A percentile compares a stretch with the other conserved stretches of the same genome.
Evolutionary conservation across 1,140 invertebrate species (phyloP).

Genomic region (Drosophila nasuta): DNA sequence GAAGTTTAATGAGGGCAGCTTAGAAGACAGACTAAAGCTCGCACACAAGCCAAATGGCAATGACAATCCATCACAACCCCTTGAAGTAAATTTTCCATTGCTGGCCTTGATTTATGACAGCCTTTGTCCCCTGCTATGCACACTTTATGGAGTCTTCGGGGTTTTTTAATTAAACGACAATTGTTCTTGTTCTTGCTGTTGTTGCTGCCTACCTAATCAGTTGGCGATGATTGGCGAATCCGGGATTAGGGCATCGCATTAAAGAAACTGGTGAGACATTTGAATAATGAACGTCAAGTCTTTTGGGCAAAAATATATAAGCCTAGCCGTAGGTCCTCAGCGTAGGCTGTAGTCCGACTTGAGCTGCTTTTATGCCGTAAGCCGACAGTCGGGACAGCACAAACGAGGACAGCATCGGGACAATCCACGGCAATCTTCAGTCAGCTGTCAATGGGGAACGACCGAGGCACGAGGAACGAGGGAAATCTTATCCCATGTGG

Average conservation of each 20-base stretch:
- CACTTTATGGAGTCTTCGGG: constrained; percentile 24
- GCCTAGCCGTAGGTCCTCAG: constrained; percentile 33
- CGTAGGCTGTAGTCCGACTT: constrained; percentile 18
- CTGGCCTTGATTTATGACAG: constrained; percentile 57
- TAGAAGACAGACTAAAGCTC: constrained; percentile 45
- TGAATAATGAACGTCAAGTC: constrained; percentile 70
- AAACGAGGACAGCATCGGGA: not conserved
- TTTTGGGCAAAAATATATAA: constrained; percentile 66
- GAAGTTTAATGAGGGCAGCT: constrained; percentile 59
- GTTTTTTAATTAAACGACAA: constrained; percentile 71
- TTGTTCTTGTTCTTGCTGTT: constrained; percentile 45
- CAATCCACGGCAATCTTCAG: constrained; percentile 20
- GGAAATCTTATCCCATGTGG: constrained; percentile 29
- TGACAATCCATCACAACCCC: constrained; percentile 14
- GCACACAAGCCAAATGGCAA: constrained; percentile 12
- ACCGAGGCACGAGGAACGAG: not conserved
- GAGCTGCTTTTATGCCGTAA: constrained; percentile 32
- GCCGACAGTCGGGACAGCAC: constrained; percentile 22
- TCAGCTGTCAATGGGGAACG: constrained; percentile 57
- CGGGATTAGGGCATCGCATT: constrained; percentile 48
- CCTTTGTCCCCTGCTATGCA: constrained; percentile 10
- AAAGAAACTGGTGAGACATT: constrained; percentile 55
- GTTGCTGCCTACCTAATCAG: constrained; percentile 58
- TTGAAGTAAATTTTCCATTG: constrained; percentile 10
- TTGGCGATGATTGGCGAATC: constrained; percentile 64